Evolutionary conservation across 1,140 invertebrate genomes (phyloP), one percentile per base, ranked within the genome.

Genomic region (Drosophila pectinifera): DNA sequence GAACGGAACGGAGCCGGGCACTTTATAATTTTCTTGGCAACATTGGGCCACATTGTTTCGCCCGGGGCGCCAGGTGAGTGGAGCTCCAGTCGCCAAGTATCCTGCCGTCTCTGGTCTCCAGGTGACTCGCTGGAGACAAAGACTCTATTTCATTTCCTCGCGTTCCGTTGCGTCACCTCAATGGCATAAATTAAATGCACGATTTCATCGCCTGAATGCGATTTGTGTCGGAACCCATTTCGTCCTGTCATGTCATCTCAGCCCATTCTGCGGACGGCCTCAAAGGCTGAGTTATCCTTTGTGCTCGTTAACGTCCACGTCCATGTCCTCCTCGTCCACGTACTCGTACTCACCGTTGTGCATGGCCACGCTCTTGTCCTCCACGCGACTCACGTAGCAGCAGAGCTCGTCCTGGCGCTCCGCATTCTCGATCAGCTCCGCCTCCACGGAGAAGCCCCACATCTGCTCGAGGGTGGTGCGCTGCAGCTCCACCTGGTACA

Each of bases 371-470:
- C 97, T 97, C 88, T 98, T 97, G 85, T 98, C 97, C 92, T 98
- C 97, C 54, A 99, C 98, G 48, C 98, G 95, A 92, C 97, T 98
- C 78, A 99, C 97, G 93, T 98, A 99, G 92, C 98, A 98, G 92
- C 98, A 98, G 41, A 99, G 95, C 92, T 99, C 98, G 92, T 99
- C 98, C 92, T 99, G 98, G 45, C 97, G 94, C 92, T 99, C 98
- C 14, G 96, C 95, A 93, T 99, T 98, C 93, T 99, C 98, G 61
- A 98, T 98, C 48, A 99, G 94, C 93, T 99, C 98, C 4, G 98
- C 98, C 92, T 99, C 98, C 24, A 99, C 98, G 61, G 97, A 98
- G 93, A 99, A 98, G 64, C 98, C 98, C 96, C 98, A 99, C 96
- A 98, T 98, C 92, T 98, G 97, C 81, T 98, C 97, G 73, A 98